Evolutionary conservation across 1,140 invertebrate genomes (phyloP).

Genomic region (Monochamus saltuarius): DNA sequence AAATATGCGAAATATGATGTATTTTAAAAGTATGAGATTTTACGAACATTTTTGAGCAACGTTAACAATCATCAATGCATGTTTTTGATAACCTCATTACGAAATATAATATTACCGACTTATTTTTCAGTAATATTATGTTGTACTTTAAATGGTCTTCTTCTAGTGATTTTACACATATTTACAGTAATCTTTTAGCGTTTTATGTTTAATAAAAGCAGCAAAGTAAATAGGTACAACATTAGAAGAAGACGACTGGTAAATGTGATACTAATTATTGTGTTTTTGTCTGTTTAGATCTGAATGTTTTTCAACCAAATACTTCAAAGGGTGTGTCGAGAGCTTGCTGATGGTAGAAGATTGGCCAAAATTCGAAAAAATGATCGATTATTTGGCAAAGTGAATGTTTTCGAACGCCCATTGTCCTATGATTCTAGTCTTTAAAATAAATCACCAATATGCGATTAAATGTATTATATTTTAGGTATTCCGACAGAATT

Average conservation of each 20-base stretch:
- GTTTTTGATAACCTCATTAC: not conserved
- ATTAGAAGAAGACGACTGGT: no score
- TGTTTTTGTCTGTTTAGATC: conserved; percentile 60
- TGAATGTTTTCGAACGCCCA: conserved; percentile 28
- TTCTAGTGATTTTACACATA: no score
- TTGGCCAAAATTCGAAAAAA: conserved; percentile 69
- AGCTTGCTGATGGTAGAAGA: conserved; percentile 79
- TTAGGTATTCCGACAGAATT: conserved; percentile 40
- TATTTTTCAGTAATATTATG: not conserved
- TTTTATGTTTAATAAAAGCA: no score
- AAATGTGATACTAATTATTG: no score
- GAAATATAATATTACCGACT: not conserved
- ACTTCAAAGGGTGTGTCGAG: conserved; percentile 89
- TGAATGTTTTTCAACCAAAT: conserved; percentile 85
- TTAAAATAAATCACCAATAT: conserved; percentile 37
- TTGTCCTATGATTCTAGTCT: conserved; percentile 50
- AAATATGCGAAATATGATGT: no score
- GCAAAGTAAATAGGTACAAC: no score
- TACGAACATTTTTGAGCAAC: not conserved
- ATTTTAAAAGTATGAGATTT: not conserved
- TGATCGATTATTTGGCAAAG: conserved; percentile 57
- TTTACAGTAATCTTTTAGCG: no score
- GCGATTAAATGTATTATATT: conserved; percentile 42
- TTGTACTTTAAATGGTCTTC: no score
- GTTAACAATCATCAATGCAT: not conserved